Percentiles rank a stretch among this genome's conserved stretches.
Evolutionary conservation across 2,888 invertebrate genomes (phyloP).

Genomic region (Hirudinaria manillensis): DNA sequence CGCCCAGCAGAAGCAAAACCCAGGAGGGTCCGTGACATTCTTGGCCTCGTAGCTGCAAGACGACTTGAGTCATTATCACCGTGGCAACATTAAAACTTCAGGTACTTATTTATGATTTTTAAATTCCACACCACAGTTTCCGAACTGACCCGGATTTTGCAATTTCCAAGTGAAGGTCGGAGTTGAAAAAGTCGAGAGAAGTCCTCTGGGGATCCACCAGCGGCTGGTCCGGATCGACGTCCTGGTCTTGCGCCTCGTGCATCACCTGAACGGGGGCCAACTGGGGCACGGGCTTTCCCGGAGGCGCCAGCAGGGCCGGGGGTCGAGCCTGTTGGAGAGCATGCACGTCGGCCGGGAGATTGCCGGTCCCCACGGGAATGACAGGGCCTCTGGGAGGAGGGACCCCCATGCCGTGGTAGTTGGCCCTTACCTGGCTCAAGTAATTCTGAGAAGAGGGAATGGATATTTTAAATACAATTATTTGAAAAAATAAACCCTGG

Average conservation of each 20-base stretch:
- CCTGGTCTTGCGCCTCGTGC: background rate
- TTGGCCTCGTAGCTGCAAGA: constrained; percentile 65
- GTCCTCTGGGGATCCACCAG: constrained; percentile 33
- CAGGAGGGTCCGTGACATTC: constrained; percentile 72
- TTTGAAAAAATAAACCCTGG: no score
- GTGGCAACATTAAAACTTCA: no score
- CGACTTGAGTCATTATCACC: no score
- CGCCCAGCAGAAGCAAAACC: constrained; percentile 87
- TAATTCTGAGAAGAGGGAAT: no score
- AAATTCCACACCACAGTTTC: no score
- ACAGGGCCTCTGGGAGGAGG: no score
- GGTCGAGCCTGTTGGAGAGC: background rate
- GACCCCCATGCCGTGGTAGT: no score
- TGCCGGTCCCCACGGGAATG: background rate
- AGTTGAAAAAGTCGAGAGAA: constrained; percentile 48
- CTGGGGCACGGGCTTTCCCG: no score
- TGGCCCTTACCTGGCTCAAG: no score
- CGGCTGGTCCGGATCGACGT: constrained; percentile 35
- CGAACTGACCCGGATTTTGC: constrained; percentile 47
- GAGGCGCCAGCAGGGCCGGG: background rate
- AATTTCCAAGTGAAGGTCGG: constrained; percentile 48
- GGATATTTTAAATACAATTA: no score
- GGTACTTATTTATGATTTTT: no score
- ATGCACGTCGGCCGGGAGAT: background rate
- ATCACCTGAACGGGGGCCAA: no score